Conservation (phyloP, 2,113 vertebrate species). For the Octodon degus region DNA sequence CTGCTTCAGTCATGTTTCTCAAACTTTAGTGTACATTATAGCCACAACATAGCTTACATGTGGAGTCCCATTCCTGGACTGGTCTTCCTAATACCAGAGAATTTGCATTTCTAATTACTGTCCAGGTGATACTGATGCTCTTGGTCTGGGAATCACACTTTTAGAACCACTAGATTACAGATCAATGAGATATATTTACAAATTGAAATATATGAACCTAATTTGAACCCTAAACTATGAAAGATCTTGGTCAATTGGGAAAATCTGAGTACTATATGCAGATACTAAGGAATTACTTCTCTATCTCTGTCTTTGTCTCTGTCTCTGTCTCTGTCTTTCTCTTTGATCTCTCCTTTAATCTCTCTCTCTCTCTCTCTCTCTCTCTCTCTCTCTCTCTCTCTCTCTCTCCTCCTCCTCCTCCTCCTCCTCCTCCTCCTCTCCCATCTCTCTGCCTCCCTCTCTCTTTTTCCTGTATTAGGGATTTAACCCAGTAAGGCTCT, state of each 20-base stretch:
- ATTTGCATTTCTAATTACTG: not conserved
- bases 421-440: no score
- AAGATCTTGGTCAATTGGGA: not conserved
- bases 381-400: not conserved
- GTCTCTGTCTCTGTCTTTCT: not conserved
- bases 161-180: not conserved
- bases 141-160: not conserved
- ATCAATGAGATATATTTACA: not conserved
- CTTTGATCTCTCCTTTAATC: no score
- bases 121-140: not conserved
- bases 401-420: no score
- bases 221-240: constrained; percentile 3
- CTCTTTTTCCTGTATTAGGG: not conserved
- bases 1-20: not conserved
- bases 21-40: not conserved
- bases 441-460: not conserved
- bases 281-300: not conserved
- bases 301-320: not conserved
- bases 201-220: not conserved
- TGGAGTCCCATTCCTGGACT: not conserved
- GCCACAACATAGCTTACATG: not conserved
- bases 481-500: not conserved
- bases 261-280: not conserved
- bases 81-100: not conserved
- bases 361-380: not conserved